Conservation (phyloP, 2,888 invertebrate species). For the Plusia festucae region DNA sequence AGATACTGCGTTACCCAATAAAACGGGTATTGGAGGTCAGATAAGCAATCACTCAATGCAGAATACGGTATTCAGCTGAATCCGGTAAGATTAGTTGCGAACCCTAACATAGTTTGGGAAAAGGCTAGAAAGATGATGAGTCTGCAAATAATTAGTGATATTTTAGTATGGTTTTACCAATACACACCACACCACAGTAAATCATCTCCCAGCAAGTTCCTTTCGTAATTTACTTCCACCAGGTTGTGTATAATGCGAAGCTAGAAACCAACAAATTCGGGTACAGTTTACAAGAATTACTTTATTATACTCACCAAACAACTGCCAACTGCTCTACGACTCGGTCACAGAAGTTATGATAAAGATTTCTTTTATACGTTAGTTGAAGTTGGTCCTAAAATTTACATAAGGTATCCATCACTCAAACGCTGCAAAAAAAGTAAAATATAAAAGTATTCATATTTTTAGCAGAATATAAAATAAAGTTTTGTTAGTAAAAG, state of each 20-base stretch:
- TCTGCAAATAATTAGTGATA: too few relatives aligned
- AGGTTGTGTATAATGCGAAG: background rate
- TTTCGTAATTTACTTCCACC: background rate
- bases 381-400: constrained; percentile 15
- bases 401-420: constrained; percentile 35
- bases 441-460: constrained; percentile 15
- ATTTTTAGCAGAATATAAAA: constrained; percentile 10
- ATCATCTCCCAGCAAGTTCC: background rate
- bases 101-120: too few relatives aligned
- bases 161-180: background rate
- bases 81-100: too few relatives aligned
- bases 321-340: constrained; percentile 12
- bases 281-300: background rate
- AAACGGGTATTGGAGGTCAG: too few relatives aligned
- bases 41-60: too few relatives aligned
- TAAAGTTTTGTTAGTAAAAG: background rate
- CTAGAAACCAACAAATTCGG: constrained; percentile 4
- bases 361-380: constrained; percentile 18
- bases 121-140: too few relatives aligned
- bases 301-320: constrained; percentile 9
- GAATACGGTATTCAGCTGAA: too few relatives aligned
- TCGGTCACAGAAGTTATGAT: constrained; percentile 13
- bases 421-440: constrained; percentile 14
- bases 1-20: too few relatives aligned
- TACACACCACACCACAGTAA: background rate